Conservation (phyloP, 2,113 vertebrate species). For the Austrofundulus limnaeus region DNA sequence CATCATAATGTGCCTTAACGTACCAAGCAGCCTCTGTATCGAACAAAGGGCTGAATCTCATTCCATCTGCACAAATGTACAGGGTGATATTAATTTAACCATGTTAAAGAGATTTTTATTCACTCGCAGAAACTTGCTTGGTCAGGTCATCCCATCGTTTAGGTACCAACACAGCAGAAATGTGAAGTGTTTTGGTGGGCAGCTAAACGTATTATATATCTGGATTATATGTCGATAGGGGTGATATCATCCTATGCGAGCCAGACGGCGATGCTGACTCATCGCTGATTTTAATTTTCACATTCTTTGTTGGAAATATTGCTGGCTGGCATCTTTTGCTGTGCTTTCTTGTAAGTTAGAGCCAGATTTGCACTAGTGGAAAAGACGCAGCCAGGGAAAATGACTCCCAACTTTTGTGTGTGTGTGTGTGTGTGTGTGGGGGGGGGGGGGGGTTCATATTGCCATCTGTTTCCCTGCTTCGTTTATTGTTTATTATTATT, state of each 20-base stretch:
- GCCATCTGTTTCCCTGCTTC: neutral
- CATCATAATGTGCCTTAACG: conserved; percentile 66
- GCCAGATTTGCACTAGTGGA: conserved; percentile 22
- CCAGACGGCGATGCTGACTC: conserved; percentile 58
- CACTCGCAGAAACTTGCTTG: conserved; percentile 57
- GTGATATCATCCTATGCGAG: conserved; percentile 56
- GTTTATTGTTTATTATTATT: too few relatives aligned
- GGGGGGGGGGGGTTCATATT: conserved; percentile 22
- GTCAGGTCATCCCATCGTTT: conserved; percentile 59
- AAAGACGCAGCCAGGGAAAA: conserved; percentile 8
- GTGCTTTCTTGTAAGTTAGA: conserved; percentile 33
- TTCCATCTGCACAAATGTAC: conserved; percentile 35
- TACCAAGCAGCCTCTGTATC: conserved; percentile 54
- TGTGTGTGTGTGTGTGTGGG: too few relatives aligned
- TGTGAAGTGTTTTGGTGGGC: conserved; percentile 69
- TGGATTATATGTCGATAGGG: conserved; percentile 56
- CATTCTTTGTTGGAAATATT: conserved; percentile 59
- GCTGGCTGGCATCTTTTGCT: conserved; percentile 51
- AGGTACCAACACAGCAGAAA: conserved; percentile 62
- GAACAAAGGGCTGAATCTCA: conserved; percentile 54
- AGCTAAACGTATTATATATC: conserved; percentile 66
- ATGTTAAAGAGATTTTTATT: conserved; percentile 53
- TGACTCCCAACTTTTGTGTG: conserved; percentile 7
- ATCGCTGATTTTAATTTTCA: conserved; percentile 61
- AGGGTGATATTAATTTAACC: conserved; percentile 52